phyloP scores from a whole-genome alignment of 1,140 invertebrate genomes.

The Oreohelix idahoensis region DNA sequence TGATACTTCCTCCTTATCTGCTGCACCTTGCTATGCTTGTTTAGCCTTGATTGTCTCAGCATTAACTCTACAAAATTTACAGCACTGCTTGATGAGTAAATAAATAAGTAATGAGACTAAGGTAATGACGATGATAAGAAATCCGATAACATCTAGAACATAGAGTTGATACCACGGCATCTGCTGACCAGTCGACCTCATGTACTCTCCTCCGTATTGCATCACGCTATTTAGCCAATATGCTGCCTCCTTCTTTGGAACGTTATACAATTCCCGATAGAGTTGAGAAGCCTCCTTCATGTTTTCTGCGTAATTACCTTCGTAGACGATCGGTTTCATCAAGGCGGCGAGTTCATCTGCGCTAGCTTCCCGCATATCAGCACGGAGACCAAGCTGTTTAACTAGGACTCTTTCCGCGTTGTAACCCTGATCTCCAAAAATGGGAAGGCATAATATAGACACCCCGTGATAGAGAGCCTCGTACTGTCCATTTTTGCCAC shows the following conservation, averaged over 20 bases:
- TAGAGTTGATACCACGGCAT: slow-evolving; percentile 58
- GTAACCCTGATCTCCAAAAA: slow-evolving; percentile 66
- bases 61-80: not conserved
- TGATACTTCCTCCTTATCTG: no score
- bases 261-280: slow-evolving; percentile 9
- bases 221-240: slow-evolving; percentile 49
- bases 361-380: slow-evolving; percentile 31
- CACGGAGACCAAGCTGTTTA: slow-evolving; percentile 38
- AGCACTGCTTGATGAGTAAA: not conserved
- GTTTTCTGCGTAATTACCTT: not conserved
- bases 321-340: slow-evolving; percentile 36
- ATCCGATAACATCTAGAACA: slow-evolving; percentile 53
- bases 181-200: slow-evolving; percentile 48
- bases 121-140: slow-evolving; percentile 25
- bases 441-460: slow-evolving; percentile 79
- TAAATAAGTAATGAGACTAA: not conserved
- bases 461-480: slow-evolving; percentile 59
- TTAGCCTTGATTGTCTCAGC: not conserved
- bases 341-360: slow-evolving; percentile 31
- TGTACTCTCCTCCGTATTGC: slow-evolving; percentile 56
- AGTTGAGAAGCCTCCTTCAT: slow-evolving; percentile 8
- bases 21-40: not conserved
- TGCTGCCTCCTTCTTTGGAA: slow-evolving; percentile 8
- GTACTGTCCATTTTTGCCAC: slow-evolving; percentile 56
- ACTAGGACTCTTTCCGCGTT: slow-evolving; percentile 42